Conservation (phyloP, 1,140 invertebrate species). For the Sinella curviseta region DNA sequence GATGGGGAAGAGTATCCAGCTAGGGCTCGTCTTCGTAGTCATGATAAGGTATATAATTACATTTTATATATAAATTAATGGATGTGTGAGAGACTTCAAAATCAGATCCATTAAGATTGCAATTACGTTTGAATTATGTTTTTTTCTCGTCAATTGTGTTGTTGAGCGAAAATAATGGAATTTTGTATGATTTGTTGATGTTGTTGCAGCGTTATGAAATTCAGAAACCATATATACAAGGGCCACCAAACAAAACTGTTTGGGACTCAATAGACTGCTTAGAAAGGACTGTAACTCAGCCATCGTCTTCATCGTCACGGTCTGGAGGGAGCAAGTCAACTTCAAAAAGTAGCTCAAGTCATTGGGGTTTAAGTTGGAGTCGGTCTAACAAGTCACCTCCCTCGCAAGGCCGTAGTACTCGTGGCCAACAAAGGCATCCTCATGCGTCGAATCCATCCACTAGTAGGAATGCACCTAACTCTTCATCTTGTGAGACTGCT, state of each 20-base stretch:
- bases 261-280: conserved; percentile 40
- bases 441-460: conserved; percentile 22
- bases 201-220: conserved; percentile 42
- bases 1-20: conserved; percentile 42
- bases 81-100: too few species aligned
- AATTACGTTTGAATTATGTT: too few species aligned
- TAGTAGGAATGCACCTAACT: conserved; percentile 11
- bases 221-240: conserved; percentile 39
- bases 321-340: conserved; percentile 32
- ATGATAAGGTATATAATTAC: conserved; percentile 39
- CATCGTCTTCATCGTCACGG: not conserved
- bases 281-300: conserved; percentile 24
- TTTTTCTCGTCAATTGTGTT: too few species aligned
- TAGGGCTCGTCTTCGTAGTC: conserved; percentile 26
- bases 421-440: conserved; percentile 15
- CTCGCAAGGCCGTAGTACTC: conserved; percentile 27
- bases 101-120: too few species aligned
- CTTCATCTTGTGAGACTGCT: conserved; percentile 21
- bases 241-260: conserved; percentile 47
- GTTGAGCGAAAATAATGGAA: not conserved
- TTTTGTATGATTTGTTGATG: not conserved
- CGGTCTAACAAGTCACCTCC: conserved; percentile 44
- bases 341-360: conserved; percentile 42
- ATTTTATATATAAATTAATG: too few species aligned
- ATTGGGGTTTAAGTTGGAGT: conserved; percentile 34